Conservation (phyloP, 2,113 vertebrate species). For the Diadophis punctatus region DNA sequence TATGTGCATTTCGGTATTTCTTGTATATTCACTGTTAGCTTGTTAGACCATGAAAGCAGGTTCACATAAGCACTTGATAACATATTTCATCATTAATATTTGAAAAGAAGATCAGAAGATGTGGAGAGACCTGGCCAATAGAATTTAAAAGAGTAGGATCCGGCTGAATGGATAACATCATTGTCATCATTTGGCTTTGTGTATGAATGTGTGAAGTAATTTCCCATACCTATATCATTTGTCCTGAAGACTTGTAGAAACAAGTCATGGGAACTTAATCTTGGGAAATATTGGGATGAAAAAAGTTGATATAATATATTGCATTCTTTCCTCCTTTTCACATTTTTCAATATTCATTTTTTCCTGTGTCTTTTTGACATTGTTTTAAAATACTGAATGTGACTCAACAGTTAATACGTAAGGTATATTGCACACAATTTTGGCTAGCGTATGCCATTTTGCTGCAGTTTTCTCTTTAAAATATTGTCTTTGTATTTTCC, state of each 20-base stretch:
- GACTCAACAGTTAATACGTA: background rate
- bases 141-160: background rate
- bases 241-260: background rate
- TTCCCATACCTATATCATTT: background rate
- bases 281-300: background rate
- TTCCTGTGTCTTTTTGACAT: background rate
- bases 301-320: background rate
- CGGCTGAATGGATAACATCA: background rate
- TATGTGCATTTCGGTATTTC: background rate
- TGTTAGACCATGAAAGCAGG: background rate
- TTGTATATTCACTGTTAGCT: background rate
- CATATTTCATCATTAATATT: background rate
- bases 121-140: background rate
- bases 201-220: background rate
- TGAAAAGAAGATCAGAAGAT: background rate
- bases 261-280: background rate
- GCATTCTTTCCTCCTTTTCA: background rate
- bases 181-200: background rate
- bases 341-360: background rate
- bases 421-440: background rate
- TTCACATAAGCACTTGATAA: background rate
- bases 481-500: background rate
- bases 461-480: background rate
- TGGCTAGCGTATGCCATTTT: background rate
- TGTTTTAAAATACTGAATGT: background rate